Conservation (phyloP, 2,113 vertebrate species). For the Ondatra zibethicus region DNA sequence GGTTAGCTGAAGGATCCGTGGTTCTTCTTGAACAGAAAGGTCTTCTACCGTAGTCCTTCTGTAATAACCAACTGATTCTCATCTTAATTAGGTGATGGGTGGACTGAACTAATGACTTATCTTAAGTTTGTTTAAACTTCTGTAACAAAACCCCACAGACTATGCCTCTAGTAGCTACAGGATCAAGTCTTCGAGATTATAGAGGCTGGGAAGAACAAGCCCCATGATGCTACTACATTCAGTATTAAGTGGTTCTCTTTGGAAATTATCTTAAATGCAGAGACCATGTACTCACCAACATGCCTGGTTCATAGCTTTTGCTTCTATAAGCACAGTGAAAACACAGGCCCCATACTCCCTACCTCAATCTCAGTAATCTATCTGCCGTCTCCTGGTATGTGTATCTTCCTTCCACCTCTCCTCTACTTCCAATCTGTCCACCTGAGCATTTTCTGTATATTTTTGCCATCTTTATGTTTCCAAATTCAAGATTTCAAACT, state of each 20-base stretch:
- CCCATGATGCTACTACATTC: not conserved
- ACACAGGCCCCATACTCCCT: not conserved
- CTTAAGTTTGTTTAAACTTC: not conserved
- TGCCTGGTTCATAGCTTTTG: too few species aligned
- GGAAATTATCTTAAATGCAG: not conserved
- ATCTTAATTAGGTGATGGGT: not conserved
- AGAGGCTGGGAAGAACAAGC: not conserved
- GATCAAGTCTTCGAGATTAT: not conserved
- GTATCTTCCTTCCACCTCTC: not conserved
- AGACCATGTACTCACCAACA: not conserved
- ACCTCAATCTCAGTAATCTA: not conserved
- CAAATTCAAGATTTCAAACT: not conserved
- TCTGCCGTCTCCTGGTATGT: rapidly evolving
- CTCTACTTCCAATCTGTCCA: not conserved
- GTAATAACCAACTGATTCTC: not conserved
- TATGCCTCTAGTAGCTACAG: not conserved
- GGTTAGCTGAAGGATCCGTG: not conserved
- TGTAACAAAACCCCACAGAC: not conserved
- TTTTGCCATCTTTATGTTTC: not conserved
- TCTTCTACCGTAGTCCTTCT: not conserved
- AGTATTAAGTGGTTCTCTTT: not conserved
- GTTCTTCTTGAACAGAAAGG: not conserved
- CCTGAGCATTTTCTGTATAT: not conserved
- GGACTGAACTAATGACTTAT: not conserved
- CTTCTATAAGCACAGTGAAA: not conserved